A percentile compares a stretch with the other conserved stretches of the same genome.
Conservation (phyloP, 2,113 vertebrate genomes). For the Cinclus cinclus region DNA sequence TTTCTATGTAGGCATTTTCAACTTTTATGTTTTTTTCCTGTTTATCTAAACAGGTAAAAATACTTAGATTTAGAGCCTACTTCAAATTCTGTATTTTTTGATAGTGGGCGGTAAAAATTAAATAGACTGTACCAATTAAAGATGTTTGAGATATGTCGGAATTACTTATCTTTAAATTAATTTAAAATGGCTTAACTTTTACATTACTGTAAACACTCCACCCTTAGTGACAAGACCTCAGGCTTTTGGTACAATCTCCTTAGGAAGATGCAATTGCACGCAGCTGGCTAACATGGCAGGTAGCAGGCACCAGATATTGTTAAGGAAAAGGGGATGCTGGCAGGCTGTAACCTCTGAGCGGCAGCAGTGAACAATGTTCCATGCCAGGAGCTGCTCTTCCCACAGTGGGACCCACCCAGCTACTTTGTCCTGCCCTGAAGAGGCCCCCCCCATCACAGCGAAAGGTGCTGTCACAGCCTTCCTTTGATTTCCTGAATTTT, state of each 20-base stretch:
- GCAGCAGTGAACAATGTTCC: slow-evolving; percentile 22
- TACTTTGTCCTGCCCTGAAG: background rate
- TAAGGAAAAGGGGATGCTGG: background rate
- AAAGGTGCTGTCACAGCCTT: rapidly evolving
- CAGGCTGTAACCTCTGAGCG: background rate
- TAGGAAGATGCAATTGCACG: too few species aligned
- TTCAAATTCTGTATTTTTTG: background rate
- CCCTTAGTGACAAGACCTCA: background rate
- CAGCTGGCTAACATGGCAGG: rapidly evolving
- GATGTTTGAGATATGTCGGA: background rate
- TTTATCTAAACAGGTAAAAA: background rate
- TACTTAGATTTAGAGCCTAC: background rate
- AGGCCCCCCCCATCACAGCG: rapidly evolving
- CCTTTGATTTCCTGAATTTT: background rate
- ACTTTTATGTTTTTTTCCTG: background rate
- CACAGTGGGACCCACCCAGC: rapidly evolving
- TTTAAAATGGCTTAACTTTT: background rate
- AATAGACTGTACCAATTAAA: background rate
- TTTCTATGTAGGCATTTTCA: background rate
- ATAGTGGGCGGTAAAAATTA: background rate
- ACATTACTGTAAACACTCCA: too few species aligned
- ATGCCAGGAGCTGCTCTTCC: rapidly evolving
- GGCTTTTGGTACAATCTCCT: background rate
- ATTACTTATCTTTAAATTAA: background rate
- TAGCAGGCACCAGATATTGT: rapidly evolving